Base-by-base conservation (phyloP, 2,797 vertebrate species). In the Nyctibius grandis region DNA sequence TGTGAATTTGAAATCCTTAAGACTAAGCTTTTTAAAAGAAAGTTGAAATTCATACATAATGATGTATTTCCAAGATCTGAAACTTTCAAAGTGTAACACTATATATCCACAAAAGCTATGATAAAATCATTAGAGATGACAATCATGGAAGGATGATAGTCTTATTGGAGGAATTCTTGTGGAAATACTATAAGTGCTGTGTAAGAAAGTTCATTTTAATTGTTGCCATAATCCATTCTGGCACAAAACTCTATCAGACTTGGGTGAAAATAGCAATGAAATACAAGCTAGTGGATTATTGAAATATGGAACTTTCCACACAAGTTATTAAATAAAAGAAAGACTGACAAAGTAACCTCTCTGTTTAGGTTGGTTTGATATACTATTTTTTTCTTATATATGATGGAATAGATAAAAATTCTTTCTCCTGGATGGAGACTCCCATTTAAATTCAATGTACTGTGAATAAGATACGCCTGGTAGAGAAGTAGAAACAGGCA, bases 401-500 rank as follows among this genome's bases (percentile, higher is more conserved):
- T 56, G 25, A 19, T 33, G 8, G 12, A 76, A 79, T 5, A 34
- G 28, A 70, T 26, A 63, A 75, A 72, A 59, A 36, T 42, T 56
- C 8, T 57, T 64, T 59, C 12, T 91, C 19, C 67, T 78, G 28
- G 8, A 19, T 64, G 7, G 22, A 81, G 9, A 73, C 0, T 34
- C 2, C 0, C 20, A 57, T 63, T 63, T 67, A 84, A 86, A 75
- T 33, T 8, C 14, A 78, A 22, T 5, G 6, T 50, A 18, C 12
- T 53, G 16, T 0, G 0, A 53, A 79, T 42, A 47, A 74, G 10
- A 61, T 34, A 47, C 17, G 5, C 11, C 68, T 75, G 29, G 7
- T 9, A 64, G 20, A 56, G 33, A 74, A 61, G 6, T 60, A 8
- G 20, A 89, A 85, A 80, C 3, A 38, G 29, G 4, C 4, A 57